Base-by-base conservation (phyloP, 2,113 vertebrate species). In the Mola mola region DNA sequence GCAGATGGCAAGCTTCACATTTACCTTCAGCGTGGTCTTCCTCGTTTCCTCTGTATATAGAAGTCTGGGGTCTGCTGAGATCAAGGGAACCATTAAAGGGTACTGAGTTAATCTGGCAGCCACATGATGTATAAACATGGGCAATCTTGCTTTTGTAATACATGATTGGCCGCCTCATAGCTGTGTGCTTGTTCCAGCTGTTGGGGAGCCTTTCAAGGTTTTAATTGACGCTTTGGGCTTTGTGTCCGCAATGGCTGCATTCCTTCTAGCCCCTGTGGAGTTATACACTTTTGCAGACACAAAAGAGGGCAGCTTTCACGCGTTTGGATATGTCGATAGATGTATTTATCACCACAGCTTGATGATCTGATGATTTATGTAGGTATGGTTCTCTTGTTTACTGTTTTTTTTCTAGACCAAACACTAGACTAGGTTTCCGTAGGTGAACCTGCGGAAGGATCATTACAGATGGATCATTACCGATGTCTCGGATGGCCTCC, bases 51-150 rank as follows among this genome's bases (percentile, higher is more conserved):
- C 55, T 29, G 53, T 21, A 25, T 9, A 42, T 16, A 10, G 8
- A 44, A 21, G 5, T 17, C 25, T n/a, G 62, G 40, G 22, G n/a
- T 33, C 25, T 52, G 6, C 33, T 4, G 15, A 63, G 51, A 73
- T 64, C 68, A 65, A 65, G 65, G 59, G 3, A 5, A 25, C 25
- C 24, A 17, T 15, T n/a, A 24, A 42, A 46, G 55, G 57, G 33
- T 36, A 56, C 28, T 24, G 4, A 16, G 15, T 61, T 66, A 24
- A 65, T 57, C 51, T 51, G 26, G 26, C 65, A 68, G 22, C 4
- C 8, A 17, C 3, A 17, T 0, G 40, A 43, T 4, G 8, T n/a
- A 50, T 16, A 11, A 29, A 61, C 6, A 26, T 6, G 1, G 22
- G 15, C 26, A 59, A 42, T 37, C 48, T 26, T 37, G 25, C 58